Conservation (phyloP, 2,888 invertebrate genomes). For the Mystacides longicornis region DNA sequence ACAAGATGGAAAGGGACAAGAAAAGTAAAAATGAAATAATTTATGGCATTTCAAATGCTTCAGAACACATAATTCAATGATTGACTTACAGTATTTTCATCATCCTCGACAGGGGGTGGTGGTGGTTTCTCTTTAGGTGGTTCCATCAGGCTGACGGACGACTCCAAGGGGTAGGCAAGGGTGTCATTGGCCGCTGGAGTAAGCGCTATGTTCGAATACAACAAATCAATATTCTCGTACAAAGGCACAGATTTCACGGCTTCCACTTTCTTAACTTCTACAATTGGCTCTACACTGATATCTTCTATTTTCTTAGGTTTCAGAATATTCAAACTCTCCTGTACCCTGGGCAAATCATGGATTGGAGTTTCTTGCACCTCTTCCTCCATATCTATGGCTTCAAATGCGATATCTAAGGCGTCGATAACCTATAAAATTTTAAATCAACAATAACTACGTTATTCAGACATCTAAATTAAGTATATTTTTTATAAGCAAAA, state of each 20-base stretch:
- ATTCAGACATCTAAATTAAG: no score
- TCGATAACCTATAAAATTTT: conserved; percentile 51
- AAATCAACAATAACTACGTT: no score
- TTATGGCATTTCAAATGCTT: conserved; percentile 3
- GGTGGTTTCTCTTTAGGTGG: conserved; percentile 85
- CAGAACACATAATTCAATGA: no score
- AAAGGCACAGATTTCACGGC: conserved; percentile 37
- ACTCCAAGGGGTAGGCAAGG: conserved; percentile 47
- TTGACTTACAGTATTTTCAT: conserved; percentile 42
- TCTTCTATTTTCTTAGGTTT: conserved; percentile 15
- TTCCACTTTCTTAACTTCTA: conserved; percentile 22
- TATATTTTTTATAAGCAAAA: no score
- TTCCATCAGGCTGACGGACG: conserved; percentile 54
- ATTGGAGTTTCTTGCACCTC: conserved; percentile 15
- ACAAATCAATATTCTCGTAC: conserved; percentile 56
- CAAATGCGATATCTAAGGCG: conserved; percentile 56
- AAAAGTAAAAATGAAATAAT: conserved; percentile 7
- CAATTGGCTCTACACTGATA: conserved; percentile 23
- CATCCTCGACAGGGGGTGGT: conserved; percentile 60
- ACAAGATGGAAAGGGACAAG: conserved; percentile 5
- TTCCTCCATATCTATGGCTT: conserved; percentile 53
- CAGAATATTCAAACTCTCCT: conserved; percentile 14
- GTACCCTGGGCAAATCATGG: conserved; percentile 10
- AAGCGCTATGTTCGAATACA: conserved; percentile 38
- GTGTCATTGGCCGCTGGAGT: conserved; percentile 28